Percentiles rank a stretch among this genome's conserved stretches.
Evolutionary conservation across 2,113 vertebrate genomes (phyloP).

Genomic region (Abramis brama): DNA sequence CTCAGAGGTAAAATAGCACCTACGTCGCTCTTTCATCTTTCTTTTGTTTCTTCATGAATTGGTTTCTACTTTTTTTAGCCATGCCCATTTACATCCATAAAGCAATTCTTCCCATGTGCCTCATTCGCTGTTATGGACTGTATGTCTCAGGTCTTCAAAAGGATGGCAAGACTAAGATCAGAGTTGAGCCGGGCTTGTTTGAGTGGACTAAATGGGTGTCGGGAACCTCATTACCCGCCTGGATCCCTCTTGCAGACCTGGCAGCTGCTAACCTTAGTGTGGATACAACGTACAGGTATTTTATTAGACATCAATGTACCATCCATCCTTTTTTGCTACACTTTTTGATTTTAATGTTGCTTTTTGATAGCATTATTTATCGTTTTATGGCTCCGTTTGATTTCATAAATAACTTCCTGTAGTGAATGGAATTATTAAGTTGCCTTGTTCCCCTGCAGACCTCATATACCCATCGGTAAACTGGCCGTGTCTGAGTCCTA

Average conservation of each 20-base stretch:
- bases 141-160: constrained; percentile 86
- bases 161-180: constrained; percentile 90
- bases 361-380: neutral
- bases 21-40: constrained; percentile 13
- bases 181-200: constrained; percentile 93
- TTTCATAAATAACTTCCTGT: neutral
- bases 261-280: constrained; percentile 88
- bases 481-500: constrained; percentile 91
- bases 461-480: constrained; percentile 94
- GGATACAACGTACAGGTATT: constrained; percentile 97
- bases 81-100: neutral
- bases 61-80: neutral
- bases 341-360: neutral
- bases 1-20: constrained; percentile 81
- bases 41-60: neutral
- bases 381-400: neutral
- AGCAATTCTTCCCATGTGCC: neutral
- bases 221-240: constrained; percentile 86
- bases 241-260: constrained; percentile 88
- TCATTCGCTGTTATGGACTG: neutral
- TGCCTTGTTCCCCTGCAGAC: constrained; percentile 75
- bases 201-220: constrained; percentile 99
- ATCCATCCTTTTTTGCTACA: neutral
- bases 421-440: neutral
- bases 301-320: neutral